Conservation (phyloP, 2,888 invertebrate genomes). For the Isoperla grammatica region DNA sequence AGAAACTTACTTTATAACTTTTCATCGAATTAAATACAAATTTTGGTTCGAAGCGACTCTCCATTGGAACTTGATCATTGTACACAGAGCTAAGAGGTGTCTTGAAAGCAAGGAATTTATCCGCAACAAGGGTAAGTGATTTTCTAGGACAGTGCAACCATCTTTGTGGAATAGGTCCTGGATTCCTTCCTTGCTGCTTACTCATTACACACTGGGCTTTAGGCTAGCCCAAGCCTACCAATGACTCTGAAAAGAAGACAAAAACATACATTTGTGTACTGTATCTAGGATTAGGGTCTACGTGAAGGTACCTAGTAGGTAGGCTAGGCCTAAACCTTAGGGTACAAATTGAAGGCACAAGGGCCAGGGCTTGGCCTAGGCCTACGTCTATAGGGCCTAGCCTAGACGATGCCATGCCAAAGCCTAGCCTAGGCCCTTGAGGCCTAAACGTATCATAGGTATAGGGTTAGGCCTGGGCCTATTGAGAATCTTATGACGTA, state of each 20-base stretch:
- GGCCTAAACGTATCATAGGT: too few species aligned
- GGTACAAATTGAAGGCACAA: neutral
- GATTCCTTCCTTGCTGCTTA: constrained; percentile 30
- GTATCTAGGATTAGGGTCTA: neutral
- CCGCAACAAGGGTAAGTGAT: constrained; percentile 62
- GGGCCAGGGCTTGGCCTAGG: too few species aligned
- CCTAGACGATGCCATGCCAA: too few species aligned
- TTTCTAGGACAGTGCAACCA: constrained; percentile 88
- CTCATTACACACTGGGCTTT: constrained; percentile 11
- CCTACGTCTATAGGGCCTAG: too few species aligned
- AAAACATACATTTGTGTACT: neutral
- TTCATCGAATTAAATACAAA: constrained; percentile 82
- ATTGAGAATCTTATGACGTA: too few species aligned
- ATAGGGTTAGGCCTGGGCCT: too few species aligned
- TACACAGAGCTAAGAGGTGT: constrained; percentile 83
- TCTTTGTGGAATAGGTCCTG: constrained; percentile 72
- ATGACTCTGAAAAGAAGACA: neutral
- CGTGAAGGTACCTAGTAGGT: too few species aligned
- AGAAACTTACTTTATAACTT: constrained; percentile 65
- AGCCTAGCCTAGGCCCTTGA: too few species aligned
- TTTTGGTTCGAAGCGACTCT: constrained; percentile 75
- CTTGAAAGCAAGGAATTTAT: constrained; percentile 90
- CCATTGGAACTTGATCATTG: constrained; percentile 77
- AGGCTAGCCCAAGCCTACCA: too few species aligned
- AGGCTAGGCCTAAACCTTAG: neutral